phyloP scores from a whole-genome alignment of 2,113 vertebrate genomes.

The Rhinogobius similis region DNA sequence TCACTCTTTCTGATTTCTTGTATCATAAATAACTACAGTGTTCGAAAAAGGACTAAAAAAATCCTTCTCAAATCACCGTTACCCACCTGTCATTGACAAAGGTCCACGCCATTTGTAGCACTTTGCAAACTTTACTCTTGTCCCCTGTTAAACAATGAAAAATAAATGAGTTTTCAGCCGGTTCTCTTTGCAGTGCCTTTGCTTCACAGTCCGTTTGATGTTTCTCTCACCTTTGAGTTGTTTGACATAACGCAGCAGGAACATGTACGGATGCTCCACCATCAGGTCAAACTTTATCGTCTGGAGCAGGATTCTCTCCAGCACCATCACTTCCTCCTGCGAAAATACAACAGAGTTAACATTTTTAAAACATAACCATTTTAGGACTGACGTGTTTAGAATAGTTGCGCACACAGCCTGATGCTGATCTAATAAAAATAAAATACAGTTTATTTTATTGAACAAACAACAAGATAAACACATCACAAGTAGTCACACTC shows the following conservation, averaged over 20 bases:
- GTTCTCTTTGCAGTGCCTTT: not conserved
- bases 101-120: conserved; percentile 99
- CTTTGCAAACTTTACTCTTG: conserved; percentile 97
- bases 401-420: too few relatives aligned
- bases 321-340: conserved; percentile 98
- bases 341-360: not conserved
- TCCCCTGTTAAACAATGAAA: conserved; percentile 84
- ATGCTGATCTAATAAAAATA: too few relatives aligned
- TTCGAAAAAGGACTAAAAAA: too few relatives aligned
- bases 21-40: too few relatives aligned
- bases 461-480: too few relatives aligned
- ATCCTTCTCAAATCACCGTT: not conserved
- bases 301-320: conserved; percentile 95
- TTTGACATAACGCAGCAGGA: conserved; percentile 96
- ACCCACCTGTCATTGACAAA: conserved; percentile 97
- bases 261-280: conserved; percentile 97
- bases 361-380: not conserved
- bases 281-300: conserved; percentile 99
- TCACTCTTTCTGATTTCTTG: too few relatives aligned
- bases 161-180: not conserved
- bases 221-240: conserved; percentile 90
- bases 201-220: not conserved
- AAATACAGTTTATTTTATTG: too few relatives aligned
- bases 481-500: too few relatives aligned
- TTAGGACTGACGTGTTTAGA: too few relatives aligned